Evolutionary conservation across 2,888 invertebrate species (phyloP).

Genomic region (Sarcophaga rosellei): DNA sequence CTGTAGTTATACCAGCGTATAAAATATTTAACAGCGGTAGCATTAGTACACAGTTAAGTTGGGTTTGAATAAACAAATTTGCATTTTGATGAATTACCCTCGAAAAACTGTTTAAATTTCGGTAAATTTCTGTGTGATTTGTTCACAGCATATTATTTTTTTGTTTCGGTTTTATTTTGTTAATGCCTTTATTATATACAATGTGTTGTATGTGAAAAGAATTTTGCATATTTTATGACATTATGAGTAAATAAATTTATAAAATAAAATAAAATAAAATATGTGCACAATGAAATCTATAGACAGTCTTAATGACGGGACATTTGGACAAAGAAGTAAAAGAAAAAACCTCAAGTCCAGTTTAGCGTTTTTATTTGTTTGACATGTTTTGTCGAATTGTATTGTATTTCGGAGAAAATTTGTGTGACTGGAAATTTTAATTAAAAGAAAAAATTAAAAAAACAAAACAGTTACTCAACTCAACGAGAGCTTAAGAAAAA

Average conservation of each 20-base stretch:
- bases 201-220: too few species aligned
- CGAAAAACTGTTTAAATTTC: constrained; percentile 56
- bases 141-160: constrained; percentile 52
- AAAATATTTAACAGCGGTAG: constrained; percentile 3
- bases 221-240: constrained; percentile 47
- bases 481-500: too few species aligned
- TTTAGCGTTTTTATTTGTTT: constrained; percentile 18
- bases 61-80: constrained; percentile 73
- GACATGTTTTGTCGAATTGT: not conserved
- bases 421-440: constrained; percentile 80
- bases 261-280: not conserved
- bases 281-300: constrained; percentile 9
- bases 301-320: not conserved
- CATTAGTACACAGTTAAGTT: constrained; percentile 50
- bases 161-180: constrained; percentile 24
- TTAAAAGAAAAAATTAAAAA: constrained; percentile 55
- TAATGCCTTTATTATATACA: constrained; percentile 47
- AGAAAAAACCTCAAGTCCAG: constrained; percentile 53
- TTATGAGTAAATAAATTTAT: constrained; percentile 24
- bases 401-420: constrained; percentile 63
- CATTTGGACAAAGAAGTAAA: constrained; percentile 6
- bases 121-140: constrained; percentile 56
- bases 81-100: constrained; percentile 78
- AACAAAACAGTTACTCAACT: not conserved
- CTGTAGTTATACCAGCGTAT: not conserved